These are phyloP conservation scores for Junco hyemalis DNA, from an alignment of 2,113 vertebrate genomes.

Conservation along the genomic window DNA sequence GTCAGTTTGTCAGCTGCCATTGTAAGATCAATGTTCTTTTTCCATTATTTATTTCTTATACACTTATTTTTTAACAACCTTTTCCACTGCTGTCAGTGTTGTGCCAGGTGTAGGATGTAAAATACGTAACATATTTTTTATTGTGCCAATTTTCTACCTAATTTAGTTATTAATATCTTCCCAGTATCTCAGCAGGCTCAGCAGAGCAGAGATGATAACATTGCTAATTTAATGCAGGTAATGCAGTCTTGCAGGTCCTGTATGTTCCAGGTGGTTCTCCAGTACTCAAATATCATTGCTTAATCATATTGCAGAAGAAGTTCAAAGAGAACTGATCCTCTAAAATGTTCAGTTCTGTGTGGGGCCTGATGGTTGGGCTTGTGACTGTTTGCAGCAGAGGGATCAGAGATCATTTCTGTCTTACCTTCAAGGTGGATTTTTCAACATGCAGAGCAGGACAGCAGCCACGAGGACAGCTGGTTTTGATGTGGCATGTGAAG, in stretches of 20 bases:
- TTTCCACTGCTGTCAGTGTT: neutral
- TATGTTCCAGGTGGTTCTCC: neutral
- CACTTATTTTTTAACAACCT: neutral
- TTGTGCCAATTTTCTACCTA: neutral
- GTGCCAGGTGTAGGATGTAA: neutral
- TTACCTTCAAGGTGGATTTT: neutral
- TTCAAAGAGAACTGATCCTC: neutral
- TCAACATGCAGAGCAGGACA: neutral
- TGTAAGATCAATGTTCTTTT: neutral
- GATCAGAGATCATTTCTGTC: neutral
- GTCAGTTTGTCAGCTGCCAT: neutral
- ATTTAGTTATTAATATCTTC: neutral
- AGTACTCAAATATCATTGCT: neutral
- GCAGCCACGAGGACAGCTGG: neutral
- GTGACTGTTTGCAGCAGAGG: neutral
- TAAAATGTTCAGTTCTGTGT: accelerated
- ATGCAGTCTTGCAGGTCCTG: neutral
- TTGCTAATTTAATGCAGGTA: neutral
- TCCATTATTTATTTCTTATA: neutral
- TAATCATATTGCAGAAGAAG: neutral
- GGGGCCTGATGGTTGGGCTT: neutral
- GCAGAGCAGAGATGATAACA: neutral
- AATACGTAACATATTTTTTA: neutral
- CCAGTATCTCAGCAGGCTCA: neutral
- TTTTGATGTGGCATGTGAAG: neutral